These are phyloP conservation scores for Ptychoptera contaminata DNA, from an alignment of 2,888 invertebrate species.

Conservation along the genomic window DNA sequence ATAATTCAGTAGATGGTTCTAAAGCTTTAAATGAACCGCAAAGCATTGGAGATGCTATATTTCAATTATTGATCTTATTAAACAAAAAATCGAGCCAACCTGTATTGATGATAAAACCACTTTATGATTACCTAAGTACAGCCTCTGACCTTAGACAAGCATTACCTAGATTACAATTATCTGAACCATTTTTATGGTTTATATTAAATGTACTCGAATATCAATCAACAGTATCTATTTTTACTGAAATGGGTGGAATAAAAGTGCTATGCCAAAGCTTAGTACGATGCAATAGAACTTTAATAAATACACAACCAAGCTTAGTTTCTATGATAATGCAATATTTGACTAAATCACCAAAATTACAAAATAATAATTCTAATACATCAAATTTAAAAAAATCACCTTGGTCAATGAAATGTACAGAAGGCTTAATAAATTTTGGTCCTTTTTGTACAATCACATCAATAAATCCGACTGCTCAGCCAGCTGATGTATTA, in stretches of 20 bases:
- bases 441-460: slow-evolving; percentile 79
- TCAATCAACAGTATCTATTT: slow-evolving; percentile 55
- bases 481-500: slow-evolving; percentile 77
- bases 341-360: slow-evolving; percentile 36
- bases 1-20: slow-evolving; percentile 19
- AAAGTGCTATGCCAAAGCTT: slow-evolving; percentile 63
- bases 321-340: slow-evolving; percentile 48
- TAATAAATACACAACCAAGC: slow-evolving; percentile 52
- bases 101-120: slow-evolving; percentile 57
- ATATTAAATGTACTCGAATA: slow-evolving; percentile 65
- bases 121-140: slow-evolving; percentile 50
- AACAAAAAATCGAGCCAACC: slow-evolving; percentile 62
- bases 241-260: slow-evolving; percentile 60
- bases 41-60: slow-evolving; percentile 76
- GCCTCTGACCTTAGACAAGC: slow-evolving; percentile 26
- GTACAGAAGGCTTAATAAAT: slow-evolving; percentile 57
- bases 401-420: slow-evolving; percentile 14
- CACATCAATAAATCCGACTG: slow-evolving; percentile 66
- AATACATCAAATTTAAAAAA: slow-evolving; percentile 28
- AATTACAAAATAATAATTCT: slow-evolving; percentile 29
- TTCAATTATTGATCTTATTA: slow-evolving; percentile 62
- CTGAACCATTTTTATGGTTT: slow-evolving; percentile 76
- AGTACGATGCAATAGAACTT: slow-evolving; percentile 53
- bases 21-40: slow-evolving; percentile 41
- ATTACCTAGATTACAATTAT: slow-evolving; percentile 39